Base-by-base conservation (phyloP, 2,888 invertebrate species). In the Acleris emargana region DNA sequence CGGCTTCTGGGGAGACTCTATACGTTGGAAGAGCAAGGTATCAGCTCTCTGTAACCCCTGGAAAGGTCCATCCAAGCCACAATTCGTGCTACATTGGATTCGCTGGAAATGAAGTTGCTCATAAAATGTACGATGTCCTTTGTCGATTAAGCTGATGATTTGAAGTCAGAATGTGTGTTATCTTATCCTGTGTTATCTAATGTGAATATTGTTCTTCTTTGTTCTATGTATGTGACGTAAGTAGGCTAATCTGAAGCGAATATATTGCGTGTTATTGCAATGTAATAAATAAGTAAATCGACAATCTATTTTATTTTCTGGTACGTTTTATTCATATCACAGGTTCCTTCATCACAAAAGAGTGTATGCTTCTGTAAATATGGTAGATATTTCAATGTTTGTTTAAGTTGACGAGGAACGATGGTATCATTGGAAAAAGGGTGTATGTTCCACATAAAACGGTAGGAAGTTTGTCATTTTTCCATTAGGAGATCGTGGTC, bases 21-120 rank as follows among this genome's bases (percentile, higher is more conserved):
- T 94, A 93, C 73, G 89, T 94, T 0, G 94, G 94, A 0, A 85
- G 94, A 69, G 94, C 94, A 0, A 82, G 88, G 45, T 93, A 94
- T 75, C 93, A 94, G 76, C 86, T 94, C 9, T 94, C 93, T 0
- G 79, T 94, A 9, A 92, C 94, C 5, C 94, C 94, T 3, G 94
- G 94, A 11, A 94, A 94, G 74, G 82, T 94, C 6, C 90, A 91
- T 4, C 91, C 91, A 0, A 89, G 88, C 61, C 88, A 88, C 58
- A 82, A 85, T 38, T 76, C 82, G 11, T 91, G 91, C 60, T 91
- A 89, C 66, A 93, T 93, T 9, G 84, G 84, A 0, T 91, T 92
- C 62, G 86, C 79, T 13, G 93, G 93, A 0, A 77, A 80, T 2
- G 92, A 92, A 72, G 86, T 91, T 0, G 77, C 89, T 0, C 84